Evolutionary conservation across 2,797 vertebrate species (phyloP), one percentile per base, ranked within the genome.

Genomic region (Rhinichthys osculus): DNA sequence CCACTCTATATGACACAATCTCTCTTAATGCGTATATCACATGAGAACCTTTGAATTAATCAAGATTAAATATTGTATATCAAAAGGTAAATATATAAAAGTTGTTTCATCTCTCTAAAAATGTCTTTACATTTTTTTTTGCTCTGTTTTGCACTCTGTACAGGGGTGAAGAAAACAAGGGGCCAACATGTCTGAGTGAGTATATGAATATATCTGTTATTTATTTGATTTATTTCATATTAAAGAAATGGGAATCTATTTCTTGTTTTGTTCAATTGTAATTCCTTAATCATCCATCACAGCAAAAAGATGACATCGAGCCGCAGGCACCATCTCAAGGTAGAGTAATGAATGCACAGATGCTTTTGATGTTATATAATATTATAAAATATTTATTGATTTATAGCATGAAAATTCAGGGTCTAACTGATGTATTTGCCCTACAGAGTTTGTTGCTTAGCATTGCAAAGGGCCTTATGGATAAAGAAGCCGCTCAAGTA

Each of bases 401-500:
- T 38, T 38, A 38, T 38, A 50, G 5, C 47, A 50, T 5, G 47
- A 50, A 50, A 50, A 38, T 57, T 3, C 4, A 17, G 10, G 27
- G n/a, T 69, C 17, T 42, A 35, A 52, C 9, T 79, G 1, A 35
- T n/a, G 50, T n/a, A 8, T 40, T 62, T 62, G 57, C n/a, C n/a
- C 82, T 86, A 38, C 92, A 98, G 97, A 98, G 96, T 79, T 93
- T 96, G 90, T 95, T 97, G 96, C 96, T 97, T 27, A 92, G 95
- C 90, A 95, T 96, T 0, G 96, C 96, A 8, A 96, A 79, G 89
- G 67, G 69, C 0, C 90, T 96, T 90, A 90, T 95, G 69, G 95
- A 96, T 88, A 96, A 93, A 72, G 96, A 97, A 89, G 77, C 86
- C 40, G 52, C 86, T 57, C 93, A 95, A 78, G 74, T 87, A 0